Base-by-base conservation (phyloP, 2,113 vertebrate genomes). In the Gymnocephalus cernua region DNA sequence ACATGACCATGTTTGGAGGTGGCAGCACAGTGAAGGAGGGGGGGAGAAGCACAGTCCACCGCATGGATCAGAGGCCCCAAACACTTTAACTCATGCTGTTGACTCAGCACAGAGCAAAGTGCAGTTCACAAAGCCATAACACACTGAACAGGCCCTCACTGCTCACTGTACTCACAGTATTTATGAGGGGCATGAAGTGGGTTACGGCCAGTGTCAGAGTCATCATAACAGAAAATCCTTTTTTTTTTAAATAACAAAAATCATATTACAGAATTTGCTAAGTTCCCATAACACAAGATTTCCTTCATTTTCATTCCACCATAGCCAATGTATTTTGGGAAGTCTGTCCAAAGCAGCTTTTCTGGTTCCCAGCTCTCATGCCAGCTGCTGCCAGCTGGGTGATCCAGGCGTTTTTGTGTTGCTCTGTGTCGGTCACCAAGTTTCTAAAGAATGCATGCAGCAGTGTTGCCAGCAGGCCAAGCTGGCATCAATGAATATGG, bases 1-100 rank as follows among this genome's bases (percentile, higher is more conserved):
- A 23, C 64, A 48, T 59, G 44, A 19, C 77, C 81, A 74, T 80
- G 59, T 74, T 80, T 81, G 85, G 81, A 74, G 32, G 48, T 23
- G 29, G 56, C 79, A 23, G 56, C 41, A 10, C 35, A 27, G 15
- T 48, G n/a, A 18, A 57, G 23, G 68, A 57, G 50, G 59, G 35
- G 41, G 81, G 65, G 58, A 53, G 11, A 58, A 70, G 25, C 32
- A 45, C 16, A 32, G 29, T 10, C 15, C 59, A 71, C 2, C 14
- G 25, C 18, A 18, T 48, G 14, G 16, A 44, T 25, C 27, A n/a
- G 11, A 51, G 18, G 25, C 19, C n/a, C 23, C 27, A 45, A 54
- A 62, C 57, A 57, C 35, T 35, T 4, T 23, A 64, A 1, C 25
- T 71, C n/a, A 3, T 32, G 7, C 15, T 79, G 27, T 65, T 21